A percentile compares a stretch with the other conserved stretches of the same genome.
Conservation (phyloP, 1,140 invertebrate genomes). For the Copidosoma floridanum region DNA sequence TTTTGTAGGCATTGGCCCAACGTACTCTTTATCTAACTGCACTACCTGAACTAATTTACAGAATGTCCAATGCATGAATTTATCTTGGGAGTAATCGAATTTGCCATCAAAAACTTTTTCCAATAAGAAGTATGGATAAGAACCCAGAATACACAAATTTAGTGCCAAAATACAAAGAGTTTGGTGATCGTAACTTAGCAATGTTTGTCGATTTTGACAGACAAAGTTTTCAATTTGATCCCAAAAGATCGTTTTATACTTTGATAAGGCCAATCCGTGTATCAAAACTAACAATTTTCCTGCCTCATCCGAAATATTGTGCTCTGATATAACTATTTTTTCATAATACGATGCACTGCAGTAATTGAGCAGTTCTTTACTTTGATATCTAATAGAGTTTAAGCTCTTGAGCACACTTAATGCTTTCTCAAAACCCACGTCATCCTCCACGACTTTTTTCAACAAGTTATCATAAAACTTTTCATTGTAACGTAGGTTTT, state of each 20-base stretch:
- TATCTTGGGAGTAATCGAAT: conserved; percentile 1
- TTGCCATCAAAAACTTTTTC: neutral
- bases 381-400: neutral
- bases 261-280: neutral
- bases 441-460: neutral
- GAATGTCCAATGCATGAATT: conserved; percentile 15
- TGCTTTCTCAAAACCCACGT: neutral
- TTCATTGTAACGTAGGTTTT: neutral
- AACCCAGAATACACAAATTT: neutral
- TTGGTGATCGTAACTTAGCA: neutral
- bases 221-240: neutral
- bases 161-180: neutral
- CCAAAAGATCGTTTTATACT: conserved; percentile 4
- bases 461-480: neutral
- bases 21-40: neutral
- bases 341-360: conserved; percentile 7
- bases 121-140: neutral
- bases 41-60: conserved; percentile 10
- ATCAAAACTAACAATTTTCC: neutral
- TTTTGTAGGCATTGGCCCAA: neutral
- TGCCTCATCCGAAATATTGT: neutral
- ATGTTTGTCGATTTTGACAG: neutral
- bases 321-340: neutral
- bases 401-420: conserved; percentile 3
- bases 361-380: conserved; percentile 3